Evolutionary conservation across 2,888 invertebrate genomes (phyloP), one percentile per base, ranked within the genome.

Genomic region (Polia nebulosa): DNA sequence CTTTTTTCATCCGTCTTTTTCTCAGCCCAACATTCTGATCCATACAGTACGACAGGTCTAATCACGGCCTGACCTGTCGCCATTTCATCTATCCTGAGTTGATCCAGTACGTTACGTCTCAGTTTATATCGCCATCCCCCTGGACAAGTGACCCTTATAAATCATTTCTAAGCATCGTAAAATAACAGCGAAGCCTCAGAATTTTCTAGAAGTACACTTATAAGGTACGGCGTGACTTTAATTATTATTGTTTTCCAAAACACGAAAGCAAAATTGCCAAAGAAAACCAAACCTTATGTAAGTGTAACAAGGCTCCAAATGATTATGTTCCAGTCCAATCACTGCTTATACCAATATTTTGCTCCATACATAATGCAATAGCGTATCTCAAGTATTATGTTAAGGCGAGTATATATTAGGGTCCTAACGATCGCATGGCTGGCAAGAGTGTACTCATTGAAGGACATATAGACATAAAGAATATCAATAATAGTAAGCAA

Each of bases 311-410:
- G 56, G 72, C 56, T 44, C 2, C n/a, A 32, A 68, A 65, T 57
- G 32, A 51, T 20, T 44, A 53, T 59, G 60, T 57, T 49, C 36
- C 17, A 0, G 11, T 27, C 61, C 75, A 73, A 83, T 72, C 72
- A 77, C 72, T 77, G 66, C 80, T 82, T 78, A 76, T 63, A 62
- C 65, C 72, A 78, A 69, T 78, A 75, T 83, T 82, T 82, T 71
- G 57, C 72, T 56, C 79, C 73, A 84, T 82, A 80, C 84, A 84
- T 84, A 81, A 84, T 84, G 84, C 84, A 84, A 58, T 17, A 75
- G 77, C 55, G 63, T 77, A 70, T 81, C 56, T 66, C 53, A 32
- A 71, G 56, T 84, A 79, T 84, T 84, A 84, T 84, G 81, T 79
- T 78, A 79, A 78, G 72, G 74, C 62, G 57, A 49, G 76, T 79